phyloP scores from a whole-genome alignment of 2,888 invertebrate genomes.

The Hirtodrosophila duncani region DNA sequence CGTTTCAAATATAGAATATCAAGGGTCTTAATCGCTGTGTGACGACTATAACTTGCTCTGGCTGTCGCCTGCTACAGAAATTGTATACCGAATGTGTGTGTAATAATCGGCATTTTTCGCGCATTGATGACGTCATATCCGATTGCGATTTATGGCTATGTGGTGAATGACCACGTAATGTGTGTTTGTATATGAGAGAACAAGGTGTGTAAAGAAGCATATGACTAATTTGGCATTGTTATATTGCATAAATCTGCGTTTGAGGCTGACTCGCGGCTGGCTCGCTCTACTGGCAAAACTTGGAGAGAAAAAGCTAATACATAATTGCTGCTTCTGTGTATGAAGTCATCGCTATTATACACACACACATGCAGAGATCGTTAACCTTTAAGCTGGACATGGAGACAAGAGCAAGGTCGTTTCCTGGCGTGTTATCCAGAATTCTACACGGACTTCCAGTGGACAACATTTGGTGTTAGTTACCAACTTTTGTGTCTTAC shows the following conservation, averaged over 20 bases:
- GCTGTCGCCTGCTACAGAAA: constrained; percentile 21
- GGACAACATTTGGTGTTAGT: constrained; percentile 21
- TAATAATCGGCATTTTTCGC: constrained; percentile 25
- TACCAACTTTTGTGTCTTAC: constrained; percentile 76
- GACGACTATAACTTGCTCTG: constrained; percentile 35
- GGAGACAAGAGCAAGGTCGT: constrained; percentile 76
- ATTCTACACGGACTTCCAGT: constrained; percentile 23
- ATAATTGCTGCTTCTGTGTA: constrained; percentile 33
- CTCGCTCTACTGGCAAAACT: too few species aligned
- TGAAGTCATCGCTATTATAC: constrained; percentile 62
- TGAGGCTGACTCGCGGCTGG: too few species aligned
- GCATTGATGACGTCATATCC: constrained; percentile 73
- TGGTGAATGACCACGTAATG: constrained; percentile 50
- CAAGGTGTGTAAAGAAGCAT: constrained; percentile 40
- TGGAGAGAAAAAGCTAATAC: constrained; percentile 1
- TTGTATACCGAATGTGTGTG: constrained; percentile 21
- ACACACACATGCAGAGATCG: constrained; percentile 68
- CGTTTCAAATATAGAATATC: constrained; percentile 76
- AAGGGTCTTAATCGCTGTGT: constrained; percentile 70
- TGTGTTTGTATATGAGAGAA: constrained; percentile 13
- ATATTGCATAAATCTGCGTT: constrained; percentile 61
- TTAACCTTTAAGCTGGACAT: constrained; percentile 76
- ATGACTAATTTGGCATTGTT: constrained; percentile 64
- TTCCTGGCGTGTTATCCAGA: constrained; percentile 38
- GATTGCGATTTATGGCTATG: constrained; percentile 32